These are phyloP conservation scores for Saguinus midas DNA, from an alignment of 2,113 vertebrate genomes.

Conservation along the genomic window DNA sequence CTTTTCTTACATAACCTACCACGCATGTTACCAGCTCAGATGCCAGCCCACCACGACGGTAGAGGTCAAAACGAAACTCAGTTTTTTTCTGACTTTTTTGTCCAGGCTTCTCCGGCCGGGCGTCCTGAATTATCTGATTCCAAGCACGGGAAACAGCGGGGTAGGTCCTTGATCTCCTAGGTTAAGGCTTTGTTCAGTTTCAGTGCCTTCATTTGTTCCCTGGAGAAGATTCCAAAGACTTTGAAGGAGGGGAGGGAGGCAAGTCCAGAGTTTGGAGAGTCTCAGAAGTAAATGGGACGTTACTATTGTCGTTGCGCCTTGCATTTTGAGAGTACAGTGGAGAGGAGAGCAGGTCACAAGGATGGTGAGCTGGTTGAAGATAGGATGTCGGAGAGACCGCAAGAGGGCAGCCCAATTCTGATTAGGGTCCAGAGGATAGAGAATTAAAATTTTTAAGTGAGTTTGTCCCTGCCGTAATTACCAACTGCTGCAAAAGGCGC, in stretches of 20 bases:
- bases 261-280: not conserved
- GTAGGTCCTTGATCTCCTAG: not conserved
- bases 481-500: not conserved
- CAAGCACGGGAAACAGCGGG: not conserved
- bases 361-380: not conserved
- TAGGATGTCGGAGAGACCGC: not conserved
- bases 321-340: not conserved
- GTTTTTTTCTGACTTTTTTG: not conserved
- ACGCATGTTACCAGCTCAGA: slow-evolving; percentile 67
- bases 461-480: not conserved
- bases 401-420: slow-evolving; percentile 64
- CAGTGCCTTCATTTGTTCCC: not conserved
- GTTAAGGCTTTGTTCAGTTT: not conserved
- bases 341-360: not conserved
- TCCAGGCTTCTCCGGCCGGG: not conserved
- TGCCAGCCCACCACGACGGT: slow-evolving; percentile 39
- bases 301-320: not conserved
- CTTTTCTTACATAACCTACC: slow-evolving; percentile 67
- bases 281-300: not conserved
- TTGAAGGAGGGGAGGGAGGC: not conserved
- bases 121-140: not conserved
- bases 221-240: not conserved
- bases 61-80: slow-evolving; percentile 44
- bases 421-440: not conserved
- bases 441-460: not conserved